phyloP scores from a whole-genome alignment of 1,140 invertebrate genomes.

The Geopemphigus sp. region DNA sequence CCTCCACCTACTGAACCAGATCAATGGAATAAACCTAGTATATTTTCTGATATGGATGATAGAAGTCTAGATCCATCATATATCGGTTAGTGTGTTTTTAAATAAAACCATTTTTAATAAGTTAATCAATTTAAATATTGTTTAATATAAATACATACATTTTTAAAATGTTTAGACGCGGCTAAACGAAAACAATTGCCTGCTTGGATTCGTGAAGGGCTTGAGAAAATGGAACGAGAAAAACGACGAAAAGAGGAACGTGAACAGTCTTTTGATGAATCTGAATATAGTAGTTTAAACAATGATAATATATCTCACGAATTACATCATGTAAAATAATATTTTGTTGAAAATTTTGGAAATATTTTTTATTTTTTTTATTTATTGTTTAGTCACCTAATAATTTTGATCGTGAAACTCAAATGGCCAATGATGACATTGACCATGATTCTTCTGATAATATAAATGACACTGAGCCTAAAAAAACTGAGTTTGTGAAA shows the following conservation, averaged over 20 bases:
- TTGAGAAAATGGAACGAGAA: conserved; percentile 96
- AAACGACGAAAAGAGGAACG: conserved; percentile 85
- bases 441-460: conserved; percentile 61
- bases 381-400: conserved; percentile 19
- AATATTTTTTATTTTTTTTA: not conserved
- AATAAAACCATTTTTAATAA: not conserved
- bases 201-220: conserved; percentile 91
- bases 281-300: conserved; percentile 61
- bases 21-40: conserved; percentile 27
- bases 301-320: conserved; percentile 54
- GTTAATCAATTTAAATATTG: not conserved
- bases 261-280: conserved; percentile 67
- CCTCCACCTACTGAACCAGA: not conserved
- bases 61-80: conserved; percentile 24
- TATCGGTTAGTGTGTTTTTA: conserved; percentile 5
- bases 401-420: conserved; percentile 35
- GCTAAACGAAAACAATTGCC: conserved; percentile 87
- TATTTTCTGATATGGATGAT: not conserved
- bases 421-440: conserved; percentile 57
- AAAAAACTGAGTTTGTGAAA: conserved; percentile 53
- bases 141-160: conserved; percentile 51
- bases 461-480: conserved; percentile 54
- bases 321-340: conserved; percentile 55
- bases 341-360: conserved; percentile 60
- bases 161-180: conserved; percentile 66